Evolutionary conservation across 2,113 vertebrate species (phyloP), one percentile per base, ranked within the genome.

Genomic region (Callorhinus ursinus): DNA sequence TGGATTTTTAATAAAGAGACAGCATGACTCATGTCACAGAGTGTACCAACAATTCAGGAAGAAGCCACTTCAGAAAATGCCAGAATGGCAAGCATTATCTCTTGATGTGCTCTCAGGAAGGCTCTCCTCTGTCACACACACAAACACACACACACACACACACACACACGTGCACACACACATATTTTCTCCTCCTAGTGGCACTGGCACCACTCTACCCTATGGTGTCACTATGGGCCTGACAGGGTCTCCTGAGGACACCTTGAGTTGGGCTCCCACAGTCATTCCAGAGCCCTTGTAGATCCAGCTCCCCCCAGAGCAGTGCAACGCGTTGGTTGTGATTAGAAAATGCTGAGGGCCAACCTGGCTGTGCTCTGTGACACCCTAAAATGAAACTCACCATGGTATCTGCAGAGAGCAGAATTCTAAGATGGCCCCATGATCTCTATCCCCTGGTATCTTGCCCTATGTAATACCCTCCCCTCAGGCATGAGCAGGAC

Each of bases 1-100:
- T 97, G 90, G 97, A 96, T 97, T 97, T 97, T 96, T 97, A 97
- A 97, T 96, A 93, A 98, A 97, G 93, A 96, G 92, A 42, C 96
- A 95, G 95, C 46, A 4, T 96, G 96, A 98, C 90, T 97, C 96
- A 93, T 81, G 92, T 97, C 97, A 97, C 84, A 96, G 88, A 95
- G 88, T 96, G 76, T 88, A 94, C 94, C 59, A 79, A 97, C 94
- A 90, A 83, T 83, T 92, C 90, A 90, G 93, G 85, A 92, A 80
- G 93, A 96, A 97, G 46, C 59, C 53, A 71, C 88, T 95, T 95
- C 57, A 97, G 95, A 96, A 95, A 96, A 94, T 76, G 61, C 76
- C 33, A 39, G 53, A 88, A 83, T 82, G 90, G 95, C 51, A 81
- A 89, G 67, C 22, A 77, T 4, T 28, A n/a, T 49, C 69, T 92